Evolutionary conservation across 2,113 vertebrate species (phyloP).

Genomic region (Sinosuthora webbiana): DNA sequence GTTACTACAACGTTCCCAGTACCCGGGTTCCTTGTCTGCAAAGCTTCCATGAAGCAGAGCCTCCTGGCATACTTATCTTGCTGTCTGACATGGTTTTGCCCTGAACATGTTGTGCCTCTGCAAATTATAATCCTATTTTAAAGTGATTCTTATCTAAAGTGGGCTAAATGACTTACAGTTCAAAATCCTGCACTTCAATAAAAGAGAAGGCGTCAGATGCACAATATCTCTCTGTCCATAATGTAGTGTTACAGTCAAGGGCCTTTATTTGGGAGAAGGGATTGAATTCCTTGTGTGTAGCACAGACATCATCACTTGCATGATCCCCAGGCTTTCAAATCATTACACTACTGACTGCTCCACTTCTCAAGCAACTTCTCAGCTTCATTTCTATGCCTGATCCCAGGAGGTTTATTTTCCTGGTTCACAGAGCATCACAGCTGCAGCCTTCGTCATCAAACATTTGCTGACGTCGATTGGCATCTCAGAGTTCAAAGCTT

Average conservation of each 20-base stretch:
- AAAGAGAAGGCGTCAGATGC: neutral
- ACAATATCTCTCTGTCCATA: neutral
- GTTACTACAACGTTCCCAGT: neutral
- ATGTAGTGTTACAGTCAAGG: neutral
- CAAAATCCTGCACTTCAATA: conserved; percentile 16
- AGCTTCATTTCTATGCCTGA: neutral
- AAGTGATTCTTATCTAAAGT: conserved; percentile 52
- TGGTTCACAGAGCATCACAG: neutral
- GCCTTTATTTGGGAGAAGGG: neutral
- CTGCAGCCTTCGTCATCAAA: neutral
- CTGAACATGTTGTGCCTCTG: conserved; percentile 23
- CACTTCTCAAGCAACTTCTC: neutral
- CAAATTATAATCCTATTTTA: conserved; percentile 62
- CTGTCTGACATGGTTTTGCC: neutral
- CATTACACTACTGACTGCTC: neutral
- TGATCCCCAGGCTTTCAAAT: neutral
- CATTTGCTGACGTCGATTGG: fast-evolving
- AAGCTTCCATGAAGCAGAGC: neutral
- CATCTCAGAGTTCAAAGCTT: neutral
- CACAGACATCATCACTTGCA: neutral
- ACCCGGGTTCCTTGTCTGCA: neutral
- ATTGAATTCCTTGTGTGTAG: neutral
- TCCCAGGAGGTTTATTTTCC: neutral
- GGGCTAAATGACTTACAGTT: conserved; percentile 25
- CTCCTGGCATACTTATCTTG: conserved; percentile 19